These are phyloP conservation scores for Coracopsis vasa DNA, from an alignment of 2,113 vertebrate genomes.

Conservation along the genomic window DNA sequence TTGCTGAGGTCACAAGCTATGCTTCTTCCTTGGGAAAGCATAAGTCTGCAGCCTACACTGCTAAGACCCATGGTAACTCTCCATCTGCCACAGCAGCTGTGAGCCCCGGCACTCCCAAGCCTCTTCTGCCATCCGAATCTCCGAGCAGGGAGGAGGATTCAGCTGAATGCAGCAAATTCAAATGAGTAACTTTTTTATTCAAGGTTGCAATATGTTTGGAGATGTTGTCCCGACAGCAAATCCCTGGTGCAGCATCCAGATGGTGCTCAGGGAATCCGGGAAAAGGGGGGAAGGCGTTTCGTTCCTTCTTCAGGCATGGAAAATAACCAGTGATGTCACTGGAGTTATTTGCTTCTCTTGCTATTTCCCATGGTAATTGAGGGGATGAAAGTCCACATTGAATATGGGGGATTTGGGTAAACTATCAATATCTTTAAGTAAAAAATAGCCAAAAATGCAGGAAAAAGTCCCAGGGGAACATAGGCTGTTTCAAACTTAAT, in stretches of 20 bases:
- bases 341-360: neutral
- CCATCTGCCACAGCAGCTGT: constrained; percentile 62
- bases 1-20: neutral
- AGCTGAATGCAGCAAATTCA: constrained; percentile 52
- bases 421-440: neutral
- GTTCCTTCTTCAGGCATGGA: neutral
- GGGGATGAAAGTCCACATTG: neutral
- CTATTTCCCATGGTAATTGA: neutral
- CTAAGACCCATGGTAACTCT: neutral
- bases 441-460: neutral
- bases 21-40: neutral
- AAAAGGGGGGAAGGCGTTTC: neutral
- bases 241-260: constrained; percentile 21
- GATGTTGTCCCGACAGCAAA: neutral
- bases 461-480: neutral
- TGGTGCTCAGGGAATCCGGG: neutral
- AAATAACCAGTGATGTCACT: neutral
- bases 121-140: neutral
- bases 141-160: neutral
- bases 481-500: neutral
- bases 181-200: neutral
- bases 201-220: constrained; percentile 47
- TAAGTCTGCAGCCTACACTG: neutral
- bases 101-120: neutral
- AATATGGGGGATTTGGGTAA: neutral